Evolutionary conservation across 2,113 vertebrate species (phyloP).

Genomic region (Salvelinus namaycush): DNA sequence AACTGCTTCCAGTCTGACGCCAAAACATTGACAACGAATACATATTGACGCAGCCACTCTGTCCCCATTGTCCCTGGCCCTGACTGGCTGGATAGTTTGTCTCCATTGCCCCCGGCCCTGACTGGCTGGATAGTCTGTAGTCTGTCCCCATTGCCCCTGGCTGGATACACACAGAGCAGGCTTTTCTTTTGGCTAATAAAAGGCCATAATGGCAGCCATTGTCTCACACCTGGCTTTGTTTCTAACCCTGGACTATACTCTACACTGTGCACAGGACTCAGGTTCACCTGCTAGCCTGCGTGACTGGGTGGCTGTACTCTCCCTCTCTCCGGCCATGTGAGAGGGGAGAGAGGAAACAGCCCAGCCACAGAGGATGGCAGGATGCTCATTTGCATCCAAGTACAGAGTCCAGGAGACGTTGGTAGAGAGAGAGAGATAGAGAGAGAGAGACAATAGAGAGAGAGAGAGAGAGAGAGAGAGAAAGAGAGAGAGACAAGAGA

Average conservation of each 20-base stretch:
- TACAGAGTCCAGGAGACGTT: constrained; percentile 26
- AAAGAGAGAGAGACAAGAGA: too few species aligned
- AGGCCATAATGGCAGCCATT: constrained; percentile 36
- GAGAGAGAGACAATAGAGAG: too few species aligned
- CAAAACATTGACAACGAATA: too few species aligned
- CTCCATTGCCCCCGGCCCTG: too few species aligned
- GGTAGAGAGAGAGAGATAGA: background rate
- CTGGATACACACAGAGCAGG: constrained; percentile 5
- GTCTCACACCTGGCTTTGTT: constrained; percentile 28
- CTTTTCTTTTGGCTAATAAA: constrained; percentile 21
- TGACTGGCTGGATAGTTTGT: too few species aligned
- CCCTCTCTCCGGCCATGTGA: background rate
- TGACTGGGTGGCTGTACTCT: background rate
- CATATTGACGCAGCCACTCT: too few species aligned
- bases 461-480: too few species aligned
- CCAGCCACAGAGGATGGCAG: background rate
- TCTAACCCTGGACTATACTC: background rate
- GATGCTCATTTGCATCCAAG: constrained; percentile 25
- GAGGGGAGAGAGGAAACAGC: background rate
- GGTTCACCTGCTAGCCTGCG: constrained; percentile 2
- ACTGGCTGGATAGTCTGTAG: background rate
- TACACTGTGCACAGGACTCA: constrained; percentile 28
- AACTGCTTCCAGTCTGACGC: too few species aligned
- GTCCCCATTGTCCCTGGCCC: too few species aligned
- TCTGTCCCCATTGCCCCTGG: background rate